Evolutionary conservation across 1,140 invertebrate species (phyloP).

Genomic region (Sesamia nonagrioides): DNA sequence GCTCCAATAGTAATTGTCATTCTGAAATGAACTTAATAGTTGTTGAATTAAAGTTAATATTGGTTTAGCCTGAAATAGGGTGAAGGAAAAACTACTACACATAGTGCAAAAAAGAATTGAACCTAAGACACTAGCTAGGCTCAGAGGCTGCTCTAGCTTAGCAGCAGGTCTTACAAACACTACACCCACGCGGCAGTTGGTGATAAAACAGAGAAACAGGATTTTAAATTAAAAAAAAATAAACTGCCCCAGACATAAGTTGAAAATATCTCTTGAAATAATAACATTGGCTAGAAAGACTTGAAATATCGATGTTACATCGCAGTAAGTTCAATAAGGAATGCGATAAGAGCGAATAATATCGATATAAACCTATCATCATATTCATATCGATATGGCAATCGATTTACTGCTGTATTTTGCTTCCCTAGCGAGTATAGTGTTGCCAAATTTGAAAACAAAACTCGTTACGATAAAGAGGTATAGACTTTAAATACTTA

Average conservation of each 20-base stretch:
- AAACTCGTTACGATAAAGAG: not conserved
- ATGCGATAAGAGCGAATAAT: constrained; percentile 28
- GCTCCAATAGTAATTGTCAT: too few relatives aligned
- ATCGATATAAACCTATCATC: constrained; percentile 4
- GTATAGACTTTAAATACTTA: not conserved
- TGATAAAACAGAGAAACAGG: too few relatives aligned
- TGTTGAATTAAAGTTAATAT: too few relatives aligned
- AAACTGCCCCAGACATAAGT: not conserved
- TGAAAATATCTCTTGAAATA: constrained; percentile 1
- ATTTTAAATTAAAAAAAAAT: too few relatives aligned
- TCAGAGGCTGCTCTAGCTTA: too few relatives aligned
- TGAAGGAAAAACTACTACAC: too few relatives aligned
- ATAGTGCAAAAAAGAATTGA: too few relatives aligned
- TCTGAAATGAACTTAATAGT: too few relatives aligned
- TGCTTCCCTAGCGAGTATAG: not conserved
- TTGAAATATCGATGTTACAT: not conserved
- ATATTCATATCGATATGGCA: constrained; percentile 7
- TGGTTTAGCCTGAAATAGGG: too few relatives aligned
- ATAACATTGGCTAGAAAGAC: not conserved
- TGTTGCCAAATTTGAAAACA: constrained; percentile 5
- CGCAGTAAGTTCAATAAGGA: constrained; percentile 3
- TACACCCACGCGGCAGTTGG: too few relatives aligned
- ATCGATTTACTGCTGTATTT: not conserved
- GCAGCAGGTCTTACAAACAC: too few relatives aligned
- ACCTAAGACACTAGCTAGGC: too few relatives aligned